These are phyloP conservation scores for Petaurus breviceps DNA, from an alignment of 2,113 vertebrate species.

Conservation along the genomic window DNA sequence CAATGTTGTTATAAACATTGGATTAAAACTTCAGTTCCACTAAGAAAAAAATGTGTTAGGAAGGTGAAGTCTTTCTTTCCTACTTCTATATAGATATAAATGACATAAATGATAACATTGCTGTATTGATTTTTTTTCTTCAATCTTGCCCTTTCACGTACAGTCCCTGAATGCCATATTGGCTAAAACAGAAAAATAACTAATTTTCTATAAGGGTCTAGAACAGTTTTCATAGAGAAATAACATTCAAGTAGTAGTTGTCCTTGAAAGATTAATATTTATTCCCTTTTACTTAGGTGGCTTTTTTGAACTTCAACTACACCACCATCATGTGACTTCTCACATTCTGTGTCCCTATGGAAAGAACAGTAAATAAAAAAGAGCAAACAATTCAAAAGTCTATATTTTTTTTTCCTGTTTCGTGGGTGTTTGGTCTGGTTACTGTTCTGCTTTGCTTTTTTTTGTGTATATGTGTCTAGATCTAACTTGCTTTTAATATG, in stretches of 20 bases:
- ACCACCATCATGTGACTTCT: conserved; percentile 77
- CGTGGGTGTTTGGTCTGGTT: conserved; percentile 50
- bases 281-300: conserved; percentile 30
- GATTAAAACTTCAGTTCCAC: conserved; percentile 46
- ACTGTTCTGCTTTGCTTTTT: conserved; percentile 22
- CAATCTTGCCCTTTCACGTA: conserved; percentile 12
- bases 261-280: neutral
- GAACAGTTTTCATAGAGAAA: neutral
- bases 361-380: conserved; percentile 84
- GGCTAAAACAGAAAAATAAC: neutral
- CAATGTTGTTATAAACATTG: conserved; percentile 57
- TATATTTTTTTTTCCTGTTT: conserved; percentile 63
- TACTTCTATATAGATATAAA: neutral
- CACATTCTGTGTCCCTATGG: conserved; percentile 58
- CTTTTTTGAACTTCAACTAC: conserved; percentile 39
- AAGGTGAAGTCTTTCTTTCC: neutral
- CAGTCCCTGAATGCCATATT: neutral
- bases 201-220: neutral
- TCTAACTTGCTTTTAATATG: neutral
- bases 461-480: neutral
- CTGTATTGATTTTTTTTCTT: conserved; percentile 10
- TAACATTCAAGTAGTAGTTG: neutral
- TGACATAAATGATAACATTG: neutral
- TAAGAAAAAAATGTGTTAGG: neutral
- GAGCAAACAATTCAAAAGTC: conserved; percentile 81